Evolutionary conservation across 2,113 vertebrate genomes (phyloP).

Genomic region (Albula glossodonta): DNA sequence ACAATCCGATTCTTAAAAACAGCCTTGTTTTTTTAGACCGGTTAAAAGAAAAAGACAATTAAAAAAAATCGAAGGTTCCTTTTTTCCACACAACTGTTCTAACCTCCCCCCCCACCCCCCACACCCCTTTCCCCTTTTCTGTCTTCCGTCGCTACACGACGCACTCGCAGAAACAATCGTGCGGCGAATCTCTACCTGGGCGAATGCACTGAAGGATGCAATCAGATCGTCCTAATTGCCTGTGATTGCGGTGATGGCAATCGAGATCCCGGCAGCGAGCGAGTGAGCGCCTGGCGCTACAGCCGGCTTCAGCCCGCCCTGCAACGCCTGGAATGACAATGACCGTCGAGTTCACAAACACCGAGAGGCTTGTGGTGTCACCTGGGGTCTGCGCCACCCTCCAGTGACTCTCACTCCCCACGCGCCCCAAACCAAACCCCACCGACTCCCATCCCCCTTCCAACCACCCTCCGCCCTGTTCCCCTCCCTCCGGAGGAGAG

Average conservation of each 20-base stretch:
- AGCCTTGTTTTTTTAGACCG: conserved; percentile 10
- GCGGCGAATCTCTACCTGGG: conserved; percentile 1
- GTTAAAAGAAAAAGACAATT: neutral
- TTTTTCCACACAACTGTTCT: conserved; percentile 9
- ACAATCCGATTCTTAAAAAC: neutral
- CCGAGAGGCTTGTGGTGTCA: conserved; percentile 37
- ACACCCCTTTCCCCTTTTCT: neutral
- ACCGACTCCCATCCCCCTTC: conserved; percentile 39
- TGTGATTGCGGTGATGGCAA: conserved; percentile 44
- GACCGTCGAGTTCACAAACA: conserved; percentile 37
- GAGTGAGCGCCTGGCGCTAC: conserved; percentile 15
- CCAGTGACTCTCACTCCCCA: conserved; percentile 45
- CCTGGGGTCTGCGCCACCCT: conserved; percentile 41
- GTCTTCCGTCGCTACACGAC: neutral
- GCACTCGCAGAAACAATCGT: neutral
- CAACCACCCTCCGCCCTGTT: conserved; percentile 29
- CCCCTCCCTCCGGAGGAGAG: conserved; percentile 17
- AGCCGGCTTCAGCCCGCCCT: conserved; percentile 32
- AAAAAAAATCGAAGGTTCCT: conserved; percentile 6
- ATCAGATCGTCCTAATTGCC: conserved; percentile 56
- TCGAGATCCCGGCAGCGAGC: conserved; percentile 39
- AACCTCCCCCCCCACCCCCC: too few species aligned
- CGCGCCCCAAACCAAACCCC: conserved; percentile 49
- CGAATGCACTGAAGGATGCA: conserved; percentile 33
- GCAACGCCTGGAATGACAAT: conserved; percentile 59